These are phyloP conservation scores for Sesamia nonagrioides DNA, from an alignment of 1,140 invertebrate genomes.

Conservation along the genomic window DNA sequence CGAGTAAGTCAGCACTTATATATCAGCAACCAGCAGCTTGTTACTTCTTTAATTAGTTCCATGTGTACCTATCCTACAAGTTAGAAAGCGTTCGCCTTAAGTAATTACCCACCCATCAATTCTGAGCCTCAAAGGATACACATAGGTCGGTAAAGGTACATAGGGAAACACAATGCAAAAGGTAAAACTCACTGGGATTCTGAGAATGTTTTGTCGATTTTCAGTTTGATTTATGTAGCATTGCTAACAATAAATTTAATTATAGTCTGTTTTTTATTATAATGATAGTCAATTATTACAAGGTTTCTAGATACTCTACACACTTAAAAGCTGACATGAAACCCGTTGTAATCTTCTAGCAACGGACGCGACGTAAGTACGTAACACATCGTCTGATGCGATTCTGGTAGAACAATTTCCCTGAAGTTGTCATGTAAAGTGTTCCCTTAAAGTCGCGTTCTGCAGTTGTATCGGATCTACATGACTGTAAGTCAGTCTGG, in stretches of 20 bases:
- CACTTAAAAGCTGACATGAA: no score
- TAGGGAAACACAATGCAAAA: neutral
- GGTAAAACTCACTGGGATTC: neutral
- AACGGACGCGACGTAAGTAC: no score
- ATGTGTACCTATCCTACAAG: slow-evolving; percentile 44
- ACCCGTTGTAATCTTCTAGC: no score
- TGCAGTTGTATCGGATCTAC: no score
- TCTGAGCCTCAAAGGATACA: slow-evolving; percentile 9
- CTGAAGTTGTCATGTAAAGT: no score
- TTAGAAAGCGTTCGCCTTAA: slow-evolving; percentile 42
- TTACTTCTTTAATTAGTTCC: slow-evolving; percentile 22
- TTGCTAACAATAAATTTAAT: neutral
- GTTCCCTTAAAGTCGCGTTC: no score
- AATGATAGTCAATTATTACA: no score
- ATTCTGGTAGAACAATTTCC: no score
- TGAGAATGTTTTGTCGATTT: neutral
- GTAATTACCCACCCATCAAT: slow-evolving; percentile 58
- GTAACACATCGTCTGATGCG: no score
- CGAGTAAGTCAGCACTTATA: neutral
- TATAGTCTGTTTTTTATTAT: no score
- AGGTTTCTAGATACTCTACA: no score
- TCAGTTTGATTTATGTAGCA: neutral
- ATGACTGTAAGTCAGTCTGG: no score
- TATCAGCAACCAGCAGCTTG: slow-evolving; percentile 5
- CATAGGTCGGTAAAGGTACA: neutral